Evolutionary conservation across 2,888 invertebrate genomes (phyloP).

Genomic region (Branchipolynoe longqiensis): DNA sequence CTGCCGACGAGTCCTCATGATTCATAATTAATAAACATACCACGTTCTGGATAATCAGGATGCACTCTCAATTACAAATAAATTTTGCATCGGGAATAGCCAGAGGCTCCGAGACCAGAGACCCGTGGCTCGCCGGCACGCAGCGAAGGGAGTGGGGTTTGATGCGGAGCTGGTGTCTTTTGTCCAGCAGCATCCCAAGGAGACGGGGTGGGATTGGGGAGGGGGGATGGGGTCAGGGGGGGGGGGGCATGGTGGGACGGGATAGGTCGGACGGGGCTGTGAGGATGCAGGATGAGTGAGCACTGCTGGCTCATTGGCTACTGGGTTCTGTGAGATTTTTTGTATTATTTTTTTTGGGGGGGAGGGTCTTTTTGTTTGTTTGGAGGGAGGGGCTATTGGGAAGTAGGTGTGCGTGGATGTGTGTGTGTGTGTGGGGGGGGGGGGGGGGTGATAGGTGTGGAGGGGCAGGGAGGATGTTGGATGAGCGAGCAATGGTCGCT

Average conservation of each 20-base stretch:
- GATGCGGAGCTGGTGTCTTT: background rate
- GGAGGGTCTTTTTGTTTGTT: too few species aligned
- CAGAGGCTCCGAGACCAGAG: background rate
- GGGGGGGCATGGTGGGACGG: background rate
- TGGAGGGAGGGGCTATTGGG: too few species aligned
- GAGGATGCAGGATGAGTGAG: too few species aligned
- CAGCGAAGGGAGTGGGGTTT: background rate
- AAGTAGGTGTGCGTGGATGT: too few species aligned
- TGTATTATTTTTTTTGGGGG: too few species aligned
- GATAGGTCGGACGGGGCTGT: too few species aligned
- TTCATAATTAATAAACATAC: slow-evolving; percentile 46
- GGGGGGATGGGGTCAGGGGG: background rate
- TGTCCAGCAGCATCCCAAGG: background rate
- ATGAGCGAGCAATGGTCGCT: too few species aligned
- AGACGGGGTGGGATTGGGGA: background rate
- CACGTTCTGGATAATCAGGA: slow-evolving; percentile 21
- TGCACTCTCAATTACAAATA: slow-evolving; percentile 35
- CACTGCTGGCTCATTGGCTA: too few species aligned
- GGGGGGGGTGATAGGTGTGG: too few species aligned
- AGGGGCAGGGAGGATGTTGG: too few species aligned
- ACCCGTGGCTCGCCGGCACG: slow-evolving; percentile 19
- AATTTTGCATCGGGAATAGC: slow-evolving; percentile 27
- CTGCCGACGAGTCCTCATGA: slow-evolving; percentile 29
- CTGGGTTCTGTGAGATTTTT: too few species aligned
- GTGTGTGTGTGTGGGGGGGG: too few species aligned